Evolutionary conservation across 2,113 vertebrate genomes (phyloP), one percentile per base, ranked within the genome.

Genomic region (Pantherophis guttatus): DNA sequence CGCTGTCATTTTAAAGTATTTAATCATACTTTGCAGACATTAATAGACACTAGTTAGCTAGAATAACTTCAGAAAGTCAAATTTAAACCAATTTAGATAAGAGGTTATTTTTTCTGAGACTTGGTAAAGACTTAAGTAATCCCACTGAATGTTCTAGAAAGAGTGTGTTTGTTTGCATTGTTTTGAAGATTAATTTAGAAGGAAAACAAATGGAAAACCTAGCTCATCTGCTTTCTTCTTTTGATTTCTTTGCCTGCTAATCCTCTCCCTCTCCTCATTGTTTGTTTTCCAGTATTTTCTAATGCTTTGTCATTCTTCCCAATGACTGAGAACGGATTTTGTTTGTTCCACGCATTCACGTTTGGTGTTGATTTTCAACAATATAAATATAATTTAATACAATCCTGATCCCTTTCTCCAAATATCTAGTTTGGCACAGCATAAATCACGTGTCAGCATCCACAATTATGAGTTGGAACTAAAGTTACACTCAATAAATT

Each of bases 401-500:
- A 93, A 65, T 58, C 48, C 93, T 95, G 96, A 19, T 91, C 95
- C 93, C 94, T 94, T 94, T 96, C 94, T 96, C 94, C 92, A 96
- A 95, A 94, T 96, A 94, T 93, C 93, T 94, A 93, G 62, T 96
- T 95, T 75, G 57, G 92, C 93, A 96, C 91, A 94, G 94, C 94
- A 96, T 95, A 96, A 95, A 96, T 88, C 95, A 89, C 91, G 86
- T 81, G 39, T 39, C 39, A 39, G 39, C 39, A 39, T 94, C 33
- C 53, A 86, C 93, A 93, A 93, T 62, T 93, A 92, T 93, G 94
- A 92, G 92, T 93, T 97, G 95, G 95, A 96, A 96, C 65, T 1
- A 8, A 95, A 95, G 94, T 95, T 95, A 92, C 94, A 70, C 81
- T 95, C 94, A 95, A 94, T 95, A 96, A 93, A 94, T 96, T 95